A percentile compares a stretch with the other conserved stretches of the same genome.
Conservation (phyloP, 2,113 vertebrate species). For the Tursiops truncatus region DNA sequence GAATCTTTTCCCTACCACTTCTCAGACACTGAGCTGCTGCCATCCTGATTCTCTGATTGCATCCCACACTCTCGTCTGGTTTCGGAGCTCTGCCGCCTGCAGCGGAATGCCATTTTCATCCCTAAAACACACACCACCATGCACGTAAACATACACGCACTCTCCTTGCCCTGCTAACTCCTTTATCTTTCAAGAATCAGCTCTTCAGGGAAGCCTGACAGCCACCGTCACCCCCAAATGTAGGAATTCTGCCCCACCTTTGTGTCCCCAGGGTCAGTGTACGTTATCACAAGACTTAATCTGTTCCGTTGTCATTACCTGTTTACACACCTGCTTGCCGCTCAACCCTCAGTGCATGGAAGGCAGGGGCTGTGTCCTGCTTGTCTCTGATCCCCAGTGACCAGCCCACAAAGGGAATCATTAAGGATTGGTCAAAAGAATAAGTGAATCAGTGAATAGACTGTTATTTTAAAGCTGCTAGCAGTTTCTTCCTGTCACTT, state of each 20-base stretch:
- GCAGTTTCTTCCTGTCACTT: not conserved
- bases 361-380: not conserved
- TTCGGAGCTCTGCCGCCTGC: not conserved
- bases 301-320: not conserved
- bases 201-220: not conserved
- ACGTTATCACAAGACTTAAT: not conserved
- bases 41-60: not conserved
- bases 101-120: not conserved
- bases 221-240: not conserved
- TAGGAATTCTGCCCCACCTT: not conserved
- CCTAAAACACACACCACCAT: not conserved
- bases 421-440: not conserved
- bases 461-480: not conserved
- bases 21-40: not conserved
- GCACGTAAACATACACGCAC: accelerated
- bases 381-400: not conserved
- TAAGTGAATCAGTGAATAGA: not conserved
- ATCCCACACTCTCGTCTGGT: accelerated
- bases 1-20: not conserved
- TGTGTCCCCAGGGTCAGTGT: not conserved
- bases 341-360: not conserved
- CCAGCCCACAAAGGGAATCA: not conserved
- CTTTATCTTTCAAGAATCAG: not conserved
- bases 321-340: not conserved
- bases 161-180: not conserved